Percentiles rank a stretch among this genome's conserved stretches.
These are phyloP conservation scores for Brenthis ino DNA, from an alignment of 2,888 invertebrate genomes.

Conservation along the genomic window DNA sequence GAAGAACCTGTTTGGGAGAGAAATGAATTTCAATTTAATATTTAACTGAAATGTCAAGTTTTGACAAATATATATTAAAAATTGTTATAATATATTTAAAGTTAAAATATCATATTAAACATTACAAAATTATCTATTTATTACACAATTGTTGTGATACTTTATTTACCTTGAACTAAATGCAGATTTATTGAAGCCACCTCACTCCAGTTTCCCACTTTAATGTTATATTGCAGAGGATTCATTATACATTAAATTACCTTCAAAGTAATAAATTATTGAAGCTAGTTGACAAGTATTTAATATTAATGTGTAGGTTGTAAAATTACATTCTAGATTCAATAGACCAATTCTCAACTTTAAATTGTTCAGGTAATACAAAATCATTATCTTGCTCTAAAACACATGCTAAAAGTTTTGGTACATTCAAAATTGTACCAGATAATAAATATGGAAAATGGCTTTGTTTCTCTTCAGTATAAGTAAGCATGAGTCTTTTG, in stretches of 20 bases:
- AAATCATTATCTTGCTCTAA: conserved; percentile 84
- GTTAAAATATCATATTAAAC: no score
- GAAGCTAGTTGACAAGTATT: background rate
- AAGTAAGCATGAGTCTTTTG: conserved; percentile 88
- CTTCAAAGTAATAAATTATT: background rate
- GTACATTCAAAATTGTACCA: conserved; percentile 88
- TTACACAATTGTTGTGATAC: no score
- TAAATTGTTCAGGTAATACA: conserved; percentile 58
- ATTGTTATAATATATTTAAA: no score
- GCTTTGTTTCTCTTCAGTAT: conserved; percentile 80
- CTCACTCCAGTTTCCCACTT: no score
- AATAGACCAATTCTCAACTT: conserved; percentile 57
- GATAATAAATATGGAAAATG: conserved; percentile 86
- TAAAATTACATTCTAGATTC: conserved; percentile 5
- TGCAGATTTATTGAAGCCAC: no score
- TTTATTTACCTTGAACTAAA: no score
- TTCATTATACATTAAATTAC: no score
- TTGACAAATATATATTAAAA: background rate
- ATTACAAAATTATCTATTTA: no score
- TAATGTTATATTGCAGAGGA: no score
- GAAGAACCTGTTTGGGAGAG: conserved; percentile 71
- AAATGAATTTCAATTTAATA: conserved; percentile 64
- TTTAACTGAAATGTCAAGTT: conserved; percentile 9
- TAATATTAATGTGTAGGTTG: background rate
- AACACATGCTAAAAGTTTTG: conserved; percentile 87